Conservation (phyloP, 2,797 vertebrate species). For the Artibeus jamaicensis region DNA sequence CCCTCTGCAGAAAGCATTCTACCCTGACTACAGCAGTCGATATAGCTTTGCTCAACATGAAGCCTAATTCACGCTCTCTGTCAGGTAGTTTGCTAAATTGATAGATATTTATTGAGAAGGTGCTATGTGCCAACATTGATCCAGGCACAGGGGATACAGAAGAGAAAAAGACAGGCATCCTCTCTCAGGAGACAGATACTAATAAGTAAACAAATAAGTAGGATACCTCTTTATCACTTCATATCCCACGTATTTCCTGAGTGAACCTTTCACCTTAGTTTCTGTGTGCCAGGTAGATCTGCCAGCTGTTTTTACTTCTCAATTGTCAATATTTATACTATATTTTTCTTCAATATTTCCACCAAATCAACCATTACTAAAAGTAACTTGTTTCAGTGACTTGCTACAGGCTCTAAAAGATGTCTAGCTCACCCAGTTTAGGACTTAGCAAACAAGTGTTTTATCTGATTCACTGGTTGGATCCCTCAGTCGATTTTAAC, state of each 20-base stretch:
- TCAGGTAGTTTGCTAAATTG: background rate
- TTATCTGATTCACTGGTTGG: background rate
- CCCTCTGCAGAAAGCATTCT: background rate
- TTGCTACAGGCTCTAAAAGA: background rate
- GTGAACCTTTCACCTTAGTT: background rate
- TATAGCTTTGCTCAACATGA: background rate
- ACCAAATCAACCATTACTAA: conserved; percentile 19
- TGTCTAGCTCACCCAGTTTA: background rate
- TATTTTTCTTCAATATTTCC: background rate
- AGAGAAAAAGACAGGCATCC: background rate
- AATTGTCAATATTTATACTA: background rate
- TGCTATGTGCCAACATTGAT: background rate
- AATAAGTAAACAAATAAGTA: conserved; percentile 23
- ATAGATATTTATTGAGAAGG: conserved; percentile 1
- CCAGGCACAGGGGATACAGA: background rate
- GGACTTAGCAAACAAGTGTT: background rate
- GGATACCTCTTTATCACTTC: background rate
- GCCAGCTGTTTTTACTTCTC: background rate
- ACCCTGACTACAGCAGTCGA: background rate
- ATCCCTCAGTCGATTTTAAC: background rate
- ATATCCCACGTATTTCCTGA: background rate
- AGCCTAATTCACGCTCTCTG: background rate
- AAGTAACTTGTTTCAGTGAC: background rate
- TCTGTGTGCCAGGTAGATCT: background rate
- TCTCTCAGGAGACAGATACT: background rate